Conservation (phyloP, 2,888 invertebrate species). For the Boloria selene region DNA sequence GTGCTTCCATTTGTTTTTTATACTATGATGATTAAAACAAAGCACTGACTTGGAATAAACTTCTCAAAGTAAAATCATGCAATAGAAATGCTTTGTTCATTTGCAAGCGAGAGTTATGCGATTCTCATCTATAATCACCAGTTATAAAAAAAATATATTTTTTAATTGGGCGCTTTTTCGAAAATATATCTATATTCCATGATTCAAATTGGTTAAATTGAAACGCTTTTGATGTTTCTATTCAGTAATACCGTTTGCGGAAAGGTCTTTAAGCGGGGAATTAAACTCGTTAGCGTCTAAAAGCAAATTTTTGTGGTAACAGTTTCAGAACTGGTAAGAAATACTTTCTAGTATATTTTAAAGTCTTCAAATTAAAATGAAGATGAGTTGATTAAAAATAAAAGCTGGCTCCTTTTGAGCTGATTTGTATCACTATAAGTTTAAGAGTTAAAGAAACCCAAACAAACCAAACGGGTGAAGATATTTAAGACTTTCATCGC, state of each 20-base stretch:
- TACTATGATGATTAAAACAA: conserved; percentile 1
- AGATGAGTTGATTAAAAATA: too few species aligned
- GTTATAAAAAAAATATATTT: too few species aligned
- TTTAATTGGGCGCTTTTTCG: too few species aligned
- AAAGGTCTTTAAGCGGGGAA: background rate
- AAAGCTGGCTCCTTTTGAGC: too few species aligned
- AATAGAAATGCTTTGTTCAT: background rate
- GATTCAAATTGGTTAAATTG: background rate
- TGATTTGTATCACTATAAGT: too few species aligned
- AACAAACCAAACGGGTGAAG: too few species aligned
- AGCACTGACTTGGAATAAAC: background rate
- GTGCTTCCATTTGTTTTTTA: conserved; percentile 5
- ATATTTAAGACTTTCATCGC: too few species aligned
- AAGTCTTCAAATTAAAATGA: too few species aligned
- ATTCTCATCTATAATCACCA: background rate
- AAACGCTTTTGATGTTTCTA: background rate
- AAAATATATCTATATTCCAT: background rate
- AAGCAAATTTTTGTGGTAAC: background rate
- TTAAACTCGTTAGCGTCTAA: background rate
- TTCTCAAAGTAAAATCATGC: conserved; percentile 2
- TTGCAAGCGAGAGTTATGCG: background rate
- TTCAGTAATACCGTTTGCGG: background rate
- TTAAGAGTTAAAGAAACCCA: too few species aligned
- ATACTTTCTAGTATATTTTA: background rate
- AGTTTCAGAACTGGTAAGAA: background rate